phyloP scores from a whole-genome alignment of 2,797 vertebrate species.

The Sebastes jordani region DNA sequence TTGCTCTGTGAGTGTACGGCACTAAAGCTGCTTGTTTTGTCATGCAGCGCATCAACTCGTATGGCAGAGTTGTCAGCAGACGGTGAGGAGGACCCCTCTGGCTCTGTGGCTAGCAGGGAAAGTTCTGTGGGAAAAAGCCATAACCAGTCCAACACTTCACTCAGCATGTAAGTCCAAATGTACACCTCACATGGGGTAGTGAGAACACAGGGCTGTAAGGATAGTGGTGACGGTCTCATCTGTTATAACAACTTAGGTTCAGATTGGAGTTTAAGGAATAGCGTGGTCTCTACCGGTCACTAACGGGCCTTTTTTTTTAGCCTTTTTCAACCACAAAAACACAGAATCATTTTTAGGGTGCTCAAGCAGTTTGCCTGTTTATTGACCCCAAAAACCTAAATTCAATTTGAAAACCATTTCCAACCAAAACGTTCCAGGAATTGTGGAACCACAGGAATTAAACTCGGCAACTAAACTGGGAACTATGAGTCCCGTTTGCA shows the following conservation, averaged over 20 bases:
- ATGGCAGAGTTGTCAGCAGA: neutral
- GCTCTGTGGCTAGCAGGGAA: neutral
- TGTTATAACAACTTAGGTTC: neutral
- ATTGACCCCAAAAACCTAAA: neutral
- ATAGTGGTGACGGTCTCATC: neutral
- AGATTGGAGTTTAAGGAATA: neutral
- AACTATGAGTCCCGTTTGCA: neutral
- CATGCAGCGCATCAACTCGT: slow-evolving; percentile 8
- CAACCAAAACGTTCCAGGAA: neutral
- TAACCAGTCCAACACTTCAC: neutral
- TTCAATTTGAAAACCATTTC: neutral
- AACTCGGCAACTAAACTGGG: neutral
- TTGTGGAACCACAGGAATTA: neutral
- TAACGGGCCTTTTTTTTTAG: neutral
- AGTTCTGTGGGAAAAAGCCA: neutral
- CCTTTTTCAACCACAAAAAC: neutral
- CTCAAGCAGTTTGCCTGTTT: neutral
- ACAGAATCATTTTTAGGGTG: neutral
- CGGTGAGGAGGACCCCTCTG: slow-evolving; percentile 19
- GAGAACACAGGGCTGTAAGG: neutral
- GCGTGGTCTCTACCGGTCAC: neutral
- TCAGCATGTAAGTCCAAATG: slow-evolving; percentile 27
- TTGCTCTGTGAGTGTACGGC: neutral
- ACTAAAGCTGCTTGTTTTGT: slow-evolving; percentile 9
- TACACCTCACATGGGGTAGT: neutral